Evolutionary conservation across 2,888 invertebrate genomes (phyloP).

Genomic region (Idaea biselata): DNA sequence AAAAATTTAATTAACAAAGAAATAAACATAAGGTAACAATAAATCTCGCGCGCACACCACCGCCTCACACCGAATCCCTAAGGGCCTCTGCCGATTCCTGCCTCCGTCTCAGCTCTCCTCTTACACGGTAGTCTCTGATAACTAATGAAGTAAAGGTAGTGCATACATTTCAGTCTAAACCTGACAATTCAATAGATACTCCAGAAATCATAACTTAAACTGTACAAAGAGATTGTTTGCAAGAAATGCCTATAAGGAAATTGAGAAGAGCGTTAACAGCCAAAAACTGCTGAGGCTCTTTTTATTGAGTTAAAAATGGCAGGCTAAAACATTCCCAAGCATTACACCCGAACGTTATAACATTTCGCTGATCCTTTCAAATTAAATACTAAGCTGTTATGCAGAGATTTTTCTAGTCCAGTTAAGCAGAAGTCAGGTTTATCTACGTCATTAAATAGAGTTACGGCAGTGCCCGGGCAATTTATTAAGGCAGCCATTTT

Average conservation of each 20-base stretch:
- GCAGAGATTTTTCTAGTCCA: conserved; percentile 9
- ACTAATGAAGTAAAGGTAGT: no score
- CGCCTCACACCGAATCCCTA: no score
- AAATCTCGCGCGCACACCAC: no score
- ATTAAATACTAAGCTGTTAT: background rate
- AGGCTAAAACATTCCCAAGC: background rate
- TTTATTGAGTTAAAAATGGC: background rate
- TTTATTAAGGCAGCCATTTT: conserved; percentile 25
- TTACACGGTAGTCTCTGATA: no score
- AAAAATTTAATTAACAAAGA: no score
- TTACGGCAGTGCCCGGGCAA: conserved; percentile 18
- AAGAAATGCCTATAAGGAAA: background rate
- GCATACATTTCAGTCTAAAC: no score
- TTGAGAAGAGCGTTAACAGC: background rate
- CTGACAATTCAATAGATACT: no score
- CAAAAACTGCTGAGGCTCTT: background rate
- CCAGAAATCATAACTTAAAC: no score
- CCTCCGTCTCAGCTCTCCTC: no score
- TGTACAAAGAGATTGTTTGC: background rate
- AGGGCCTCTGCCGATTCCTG: no score
- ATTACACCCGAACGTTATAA: background rate
- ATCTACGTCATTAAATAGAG: conserved; percentile 25
- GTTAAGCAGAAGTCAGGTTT: conserved; percentile 11
- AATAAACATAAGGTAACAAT: no score
- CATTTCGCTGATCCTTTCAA: background rate